These are phyloP conservation scores for Gasterosteus aculeatus DNA, from an alignment of 2,113 vertebrate genomes.

Conservation along the genomic window DNA sequence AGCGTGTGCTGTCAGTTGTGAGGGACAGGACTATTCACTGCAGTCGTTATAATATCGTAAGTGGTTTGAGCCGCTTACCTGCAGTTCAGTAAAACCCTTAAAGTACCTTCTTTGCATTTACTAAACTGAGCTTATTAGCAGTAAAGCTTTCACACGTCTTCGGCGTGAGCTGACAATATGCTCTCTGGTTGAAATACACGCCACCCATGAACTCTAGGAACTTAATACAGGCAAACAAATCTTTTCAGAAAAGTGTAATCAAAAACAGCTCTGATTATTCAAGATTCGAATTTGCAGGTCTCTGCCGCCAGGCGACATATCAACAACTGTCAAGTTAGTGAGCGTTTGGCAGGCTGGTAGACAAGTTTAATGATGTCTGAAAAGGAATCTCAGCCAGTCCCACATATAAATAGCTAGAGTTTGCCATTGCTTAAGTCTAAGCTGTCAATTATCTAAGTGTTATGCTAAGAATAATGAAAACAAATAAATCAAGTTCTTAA, in stretches of 20 bases:
- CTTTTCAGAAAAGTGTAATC: constrained; percentile 17
- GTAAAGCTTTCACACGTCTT: not conserved
- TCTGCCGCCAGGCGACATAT: constrained; percentile 53
- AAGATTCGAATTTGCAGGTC: constrained; percentile 27
- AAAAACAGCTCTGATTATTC: constrained; percentile 19
- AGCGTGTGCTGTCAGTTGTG: not conserved
- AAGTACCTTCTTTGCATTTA: constrained; percentile 12
- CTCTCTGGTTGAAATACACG: not conserved
- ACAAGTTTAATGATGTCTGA: constrained; percentile 57
- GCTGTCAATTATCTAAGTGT: constrained; percentile 25
- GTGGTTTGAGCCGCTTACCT: not conserved
- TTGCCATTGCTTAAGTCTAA: constrained; percentile 38
- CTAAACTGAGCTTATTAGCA: not conserved
- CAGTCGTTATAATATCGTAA: not conserved
- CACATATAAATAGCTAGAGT: constrained; percentile 34
- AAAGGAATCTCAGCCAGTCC: constrained; percentile 49
- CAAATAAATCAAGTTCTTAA: constrained; percentile 18
- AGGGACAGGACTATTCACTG: not conserved
- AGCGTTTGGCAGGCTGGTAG: constrained; percentile 30
- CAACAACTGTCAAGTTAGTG: constrained; percentile 56
- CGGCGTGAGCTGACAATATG: not conserved
- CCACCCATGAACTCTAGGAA: not conserved
- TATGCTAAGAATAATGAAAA: constrained; percentile 36
- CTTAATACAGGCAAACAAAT: not conserved
- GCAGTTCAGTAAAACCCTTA: not conserved